These are phyloP conservation scores for Helogale parvula DNA, from an alignment of 2,113 vertebrate genomes.

Conservation along the genomic window DNA sequence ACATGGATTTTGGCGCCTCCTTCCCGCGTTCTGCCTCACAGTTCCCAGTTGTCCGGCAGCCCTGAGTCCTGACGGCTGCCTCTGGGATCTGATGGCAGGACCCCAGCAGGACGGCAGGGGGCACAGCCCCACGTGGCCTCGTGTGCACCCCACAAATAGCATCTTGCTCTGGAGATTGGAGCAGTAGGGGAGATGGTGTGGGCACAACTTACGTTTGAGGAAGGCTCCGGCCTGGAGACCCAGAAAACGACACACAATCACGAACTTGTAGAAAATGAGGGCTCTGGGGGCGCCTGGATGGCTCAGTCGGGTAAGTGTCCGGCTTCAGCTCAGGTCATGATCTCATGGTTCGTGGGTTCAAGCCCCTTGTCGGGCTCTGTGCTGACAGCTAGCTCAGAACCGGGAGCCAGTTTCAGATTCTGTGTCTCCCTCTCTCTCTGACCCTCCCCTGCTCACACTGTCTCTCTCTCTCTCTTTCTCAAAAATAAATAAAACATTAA, in stretches of 20 bases:
- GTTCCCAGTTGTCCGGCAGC: neutral
- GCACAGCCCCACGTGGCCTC: accelerated
- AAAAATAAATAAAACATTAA: too few species aligned
- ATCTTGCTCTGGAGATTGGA: neutral
- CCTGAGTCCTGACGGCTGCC: neutral
- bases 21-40: neutral
- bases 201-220: neutral
- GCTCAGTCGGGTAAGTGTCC: too few species aligned
- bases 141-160: neutral
- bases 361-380: too few species aligned
- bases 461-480: too few species aligned
- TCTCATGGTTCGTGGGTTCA: too few species aligned
- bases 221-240: neutral
- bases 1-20: neutral
- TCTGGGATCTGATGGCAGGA: neutral
- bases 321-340: too few species aligned
- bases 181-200: neutral
- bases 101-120: neutral
- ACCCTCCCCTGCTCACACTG: too few species aligned
- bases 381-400: too few species aligned
- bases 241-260: slow-evolving; percentile 82
- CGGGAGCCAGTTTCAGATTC: too few species aligned
- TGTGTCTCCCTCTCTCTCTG: too few species aligned
- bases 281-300: slow-evolving; percentile 72
- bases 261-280: slow-evolving; percentile 93